These are phyloP conservation scores for Euura lappo DNA, from an alignment of 1,140 invertebrate species.

Conservation along the genomic window DNA sequence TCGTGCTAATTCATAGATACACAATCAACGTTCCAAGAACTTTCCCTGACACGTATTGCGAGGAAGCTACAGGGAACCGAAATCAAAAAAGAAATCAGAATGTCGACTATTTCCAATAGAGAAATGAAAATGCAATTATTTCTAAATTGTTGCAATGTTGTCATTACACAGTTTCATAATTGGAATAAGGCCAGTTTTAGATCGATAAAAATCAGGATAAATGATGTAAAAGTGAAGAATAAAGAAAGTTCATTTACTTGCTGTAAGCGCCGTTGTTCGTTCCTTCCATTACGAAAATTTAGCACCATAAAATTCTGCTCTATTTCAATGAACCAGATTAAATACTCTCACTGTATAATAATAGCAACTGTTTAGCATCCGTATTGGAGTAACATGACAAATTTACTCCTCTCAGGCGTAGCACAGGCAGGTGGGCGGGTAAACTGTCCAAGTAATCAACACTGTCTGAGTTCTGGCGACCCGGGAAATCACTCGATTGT, in stretches of 20 bases:
- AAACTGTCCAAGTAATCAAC: neutral
- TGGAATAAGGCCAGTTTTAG: too few species aligned
- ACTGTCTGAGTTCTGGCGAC: slow-evolving; percentile 6
- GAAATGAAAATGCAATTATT: too few species aligned
- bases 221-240: too few species aligned
- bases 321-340: neutral
- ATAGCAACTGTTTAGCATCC: slow-evolving; percentile 3
- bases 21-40: too few species aligned
- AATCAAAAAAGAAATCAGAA: too few species aligned
- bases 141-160: too few species aligned
- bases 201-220: too few species aligned
- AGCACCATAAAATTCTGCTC: neutral
- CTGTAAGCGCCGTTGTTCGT: neutral
- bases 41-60: too few species aligned
- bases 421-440: neutral
- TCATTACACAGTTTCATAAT: too few species aligned
- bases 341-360: slow-evolving; percentile 4
- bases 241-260: slow-evolving; percentile 5
- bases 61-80: too few species aligned
- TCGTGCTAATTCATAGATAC: too few species aligned
- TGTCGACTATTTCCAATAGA: too few species aligned
- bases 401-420: neutral
- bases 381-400: neutral
- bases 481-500: slow-evolving; percentile 6
- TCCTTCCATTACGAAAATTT: neutral